Percentiles rank a stretch among this genome's conserved stretches.
phyloP scores from a whole-genome alignment of 2,113 vertebrate genomes.

The Tragelaphus scriptus region DNA sequence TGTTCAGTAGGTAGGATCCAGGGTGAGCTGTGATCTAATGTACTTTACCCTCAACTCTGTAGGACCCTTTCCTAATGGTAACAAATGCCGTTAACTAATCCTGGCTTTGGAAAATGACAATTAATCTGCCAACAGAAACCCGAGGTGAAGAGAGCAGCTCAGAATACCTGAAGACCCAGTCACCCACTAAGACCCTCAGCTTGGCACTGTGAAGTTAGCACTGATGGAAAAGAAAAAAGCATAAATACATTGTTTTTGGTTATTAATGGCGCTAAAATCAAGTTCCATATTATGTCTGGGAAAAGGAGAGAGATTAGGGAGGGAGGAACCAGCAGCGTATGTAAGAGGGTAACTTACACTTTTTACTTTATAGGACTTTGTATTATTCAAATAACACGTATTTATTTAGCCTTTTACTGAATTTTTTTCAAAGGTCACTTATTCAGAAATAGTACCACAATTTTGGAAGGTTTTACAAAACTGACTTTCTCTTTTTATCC shows the following conservation, averaged over 20 bases:
- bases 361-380: not conserved
- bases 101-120: conserved; percentile 18
- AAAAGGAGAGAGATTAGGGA: not conserved
- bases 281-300: not conserved
- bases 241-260: not conserved
- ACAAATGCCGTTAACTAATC: conserved; percentile 19
- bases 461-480: not conserved
- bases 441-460: not conserved
- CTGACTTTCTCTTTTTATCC: not conserved
- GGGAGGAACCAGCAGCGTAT: not conserved
- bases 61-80: not conserved
- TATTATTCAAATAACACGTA: not conserved
- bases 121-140: conserved; percentile 29
- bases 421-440: not conserved
- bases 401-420: not conserved
- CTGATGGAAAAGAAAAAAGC: not conserved
- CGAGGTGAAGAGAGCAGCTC: not conserved
- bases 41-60: not conserved
- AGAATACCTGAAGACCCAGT: not conserved
- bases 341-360: not conserved
- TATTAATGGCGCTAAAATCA: not conserved
- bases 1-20: not conserved
- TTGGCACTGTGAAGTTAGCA: not conserved
- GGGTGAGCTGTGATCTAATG: not conserved
- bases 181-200: not conserved